Evolutionary conservation across 2,888 invertebrate species (phyloP), one percentile per base, ranked within the genome.

Genomic region (Adelognathus sp.): DNA sequence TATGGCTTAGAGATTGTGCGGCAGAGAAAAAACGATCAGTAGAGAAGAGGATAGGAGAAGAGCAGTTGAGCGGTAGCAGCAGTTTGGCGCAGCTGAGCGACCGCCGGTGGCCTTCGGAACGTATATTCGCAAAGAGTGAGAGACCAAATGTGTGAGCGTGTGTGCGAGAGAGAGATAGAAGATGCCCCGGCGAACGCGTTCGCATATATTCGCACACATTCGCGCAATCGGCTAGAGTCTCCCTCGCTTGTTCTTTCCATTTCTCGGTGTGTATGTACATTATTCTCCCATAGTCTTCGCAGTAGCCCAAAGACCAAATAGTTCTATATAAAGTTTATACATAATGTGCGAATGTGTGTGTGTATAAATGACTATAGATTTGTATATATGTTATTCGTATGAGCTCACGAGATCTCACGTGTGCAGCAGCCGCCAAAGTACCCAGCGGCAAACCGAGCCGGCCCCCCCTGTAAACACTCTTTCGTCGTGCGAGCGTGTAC

Each of bases 1-100:
- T 44, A 24, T 29, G 52, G 29, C 36, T 21, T 31, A 50, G 52
- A 44, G 41, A 72, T 50, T 33, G 50, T 50, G n/a, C n/a, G n/a
- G n/a, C n/a, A n/a, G n/a, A 21, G 46, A 18, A 11, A 18, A 64
- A 70, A 41, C 31, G 52, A n/a, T n/a, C n/a, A 41, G 63, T 52
- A 18, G 64, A 69, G 69, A n/a, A n/a, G n/a, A 77, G 64, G 79
- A 63, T 75, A 66, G 76, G 70, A 74, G 66, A 73, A 64, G 56
- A 58, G 27, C 41, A 44, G 33, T 33, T 33, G 66, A 63, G 63
- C 24, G 64, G 60, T 29, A 52, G 21, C 54, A 60, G 50, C 64
- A 54, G 63, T 61, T 67, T 41, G 63, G 66, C 74, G 64, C 74
- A 76, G 77, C 76, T 77, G 76, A 76, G 76, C 75, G 64, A 72